Base-by-base conservation (phyloP, 2,113 vertebrate genomes). In the Tachycineta bicolor region DNA sequence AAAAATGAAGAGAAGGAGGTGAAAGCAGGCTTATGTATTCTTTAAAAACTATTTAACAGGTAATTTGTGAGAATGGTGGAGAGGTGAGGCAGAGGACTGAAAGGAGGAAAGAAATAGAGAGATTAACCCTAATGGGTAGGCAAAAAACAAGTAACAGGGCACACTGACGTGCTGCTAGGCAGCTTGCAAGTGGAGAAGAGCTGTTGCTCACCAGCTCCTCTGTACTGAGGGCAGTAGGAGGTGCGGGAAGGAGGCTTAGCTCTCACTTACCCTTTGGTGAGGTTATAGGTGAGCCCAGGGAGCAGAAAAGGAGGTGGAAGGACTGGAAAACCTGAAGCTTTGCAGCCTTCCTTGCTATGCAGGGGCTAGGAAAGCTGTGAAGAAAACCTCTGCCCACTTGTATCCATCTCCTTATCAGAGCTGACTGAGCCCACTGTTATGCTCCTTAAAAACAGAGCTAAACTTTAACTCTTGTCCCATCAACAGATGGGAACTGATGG, bases 151-250 rank as follows among this genome's bases (percentile, higher is more conserved):
- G 46, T 29, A 41, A 60, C 6, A 7, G 43, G 56, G 5, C 43
- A 53, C 28, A 2, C 1, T 34, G 22, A 23, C 13, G 8, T 19
- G 3, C 37, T 1, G 2, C 59, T 7, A 25, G 37, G 26, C 12
- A 46, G 9, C 73, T 43, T 58, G 41, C 37, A 70, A 62, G 12
- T 22, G 60, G 4, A 58, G 41, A 73, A 6, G 55, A 55, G 11
- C 4, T 17, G 11, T 29, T 73, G 5, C 31, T 93, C 21, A n/a
- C 13, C 17, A 65, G 29, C 26, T 20, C 24, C 2, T 7, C 19
- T 14, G 5, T 29, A 6, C 7, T 46, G 44, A 49, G 41, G 29
- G 33, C 37, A 46, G 24, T 37, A 53, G 26, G 25, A 63, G 21
- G 22, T 49, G 19, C 12, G 29, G 21, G 10, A 28, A 53, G 31